Evolutionary conservation across 2,888 invertebrate genomes (phyloP), one percentile per base, ranked within the genome.

Genomic region (Idaea biselata): DNA sequence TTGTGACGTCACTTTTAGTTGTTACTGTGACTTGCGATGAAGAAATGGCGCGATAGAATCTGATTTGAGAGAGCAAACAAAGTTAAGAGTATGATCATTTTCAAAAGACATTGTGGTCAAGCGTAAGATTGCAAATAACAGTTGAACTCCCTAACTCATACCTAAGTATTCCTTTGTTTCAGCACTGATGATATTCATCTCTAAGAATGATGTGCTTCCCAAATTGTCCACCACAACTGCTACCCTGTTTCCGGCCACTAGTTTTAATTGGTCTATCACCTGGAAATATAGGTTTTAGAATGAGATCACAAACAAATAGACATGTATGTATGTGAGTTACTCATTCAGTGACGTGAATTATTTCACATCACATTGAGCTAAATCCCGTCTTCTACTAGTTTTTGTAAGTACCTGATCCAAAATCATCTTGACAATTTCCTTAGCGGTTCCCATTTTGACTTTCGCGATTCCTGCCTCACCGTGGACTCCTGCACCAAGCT

Each of bases 211-310:
- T 0, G 96, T 93, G 1, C 94, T 94, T 31, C 97, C 97, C 61
- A 97, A 89, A 82, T 97, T 98, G 86, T 97, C 97, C 6, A 98
- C 83, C 73, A 97, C 89, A 8, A 95, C 91, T 0, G 94, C 95
- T 1, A 96, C 94, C 65, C 84, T 76, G 59, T 83, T 75, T 0
- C 87, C 87, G 0, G 81, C 66, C 6, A 70, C 69, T n/a, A 93
- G 68, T 31, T 88, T 84, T 16, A 92, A 66, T 16, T 88, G 86
- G 16, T 80, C 79, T 8, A 83, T 70, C n/a, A 90, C 78, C 91
- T 91, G 70, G 16, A 70, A 68, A 55, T 18, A 44, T 2, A 44
- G 8, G 7, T 44, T 33, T 44, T 14, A 44, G 44, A 44, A 44
- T 44, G 44, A 11, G 14, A 44, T 44, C 14, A 44, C 7, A 11